Percentiles rank a stretch among this genome's conserved stretches.
These are phyloP conservation scores for Pyrgus malvae DNA, from an alignment of 2,888 invertebrate species.

Conservation along the genomic window DNA sequence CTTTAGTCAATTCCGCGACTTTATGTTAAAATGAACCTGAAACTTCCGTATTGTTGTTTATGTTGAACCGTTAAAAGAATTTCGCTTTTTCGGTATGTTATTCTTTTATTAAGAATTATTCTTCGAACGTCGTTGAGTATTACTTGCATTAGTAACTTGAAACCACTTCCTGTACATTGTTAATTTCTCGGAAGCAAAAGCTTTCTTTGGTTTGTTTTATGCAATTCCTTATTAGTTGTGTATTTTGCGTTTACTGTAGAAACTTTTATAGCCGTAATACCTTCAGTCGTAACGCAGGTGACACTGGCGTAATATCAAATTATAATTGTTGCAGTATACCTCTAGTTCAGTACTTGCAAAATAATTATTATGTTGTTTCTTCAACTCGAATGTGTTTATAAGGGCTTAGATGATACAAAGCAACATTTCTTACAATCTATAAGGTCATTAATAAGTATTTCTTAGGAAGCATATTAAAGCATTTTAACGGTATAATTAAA, in stretches of 20 bases:
- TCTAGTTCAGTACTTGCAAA: too few species aligned
- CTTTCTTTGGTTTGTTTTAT: conserved; percentile 14
- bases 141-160: conserved; percentile 24
- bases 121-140: conserved; percentile 21
- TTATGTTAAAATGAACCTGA: conserved; percentile 11
- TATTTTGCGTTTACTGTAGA: conserved; percentile 1
- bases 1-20: conserved; percentile 2
- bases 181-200: conserved; percentile 19
- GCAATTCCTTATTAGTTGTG: conserved; percentile 18
- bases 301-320: too few species aligned
- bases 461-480: too few species aligned
- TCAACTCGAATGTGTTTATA: too few species aligned
- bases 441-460: too few species aligned
- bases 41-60: conserved; percentile 15
- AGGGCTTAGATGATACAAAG: too few species aligned
- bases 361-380: too few species aligned
- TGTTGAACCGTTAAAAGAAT: conserved; percentile 1
- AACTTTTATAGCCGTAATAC: not conserved
- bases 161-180: conserved; percentile 11
- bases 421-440: too few species aligned
- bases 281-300: too few species aligned
- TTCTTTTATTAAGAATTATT: conserved; percentile 22
- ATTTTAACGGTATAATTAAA: too few species aligned
- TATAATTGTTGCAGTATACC: too few species aligned
- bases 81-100: conserved; percentile 5